phyloP scores from a whole-genome alignment of 2,888 invertebrate species.

The Melanotus villosus region DNA sequence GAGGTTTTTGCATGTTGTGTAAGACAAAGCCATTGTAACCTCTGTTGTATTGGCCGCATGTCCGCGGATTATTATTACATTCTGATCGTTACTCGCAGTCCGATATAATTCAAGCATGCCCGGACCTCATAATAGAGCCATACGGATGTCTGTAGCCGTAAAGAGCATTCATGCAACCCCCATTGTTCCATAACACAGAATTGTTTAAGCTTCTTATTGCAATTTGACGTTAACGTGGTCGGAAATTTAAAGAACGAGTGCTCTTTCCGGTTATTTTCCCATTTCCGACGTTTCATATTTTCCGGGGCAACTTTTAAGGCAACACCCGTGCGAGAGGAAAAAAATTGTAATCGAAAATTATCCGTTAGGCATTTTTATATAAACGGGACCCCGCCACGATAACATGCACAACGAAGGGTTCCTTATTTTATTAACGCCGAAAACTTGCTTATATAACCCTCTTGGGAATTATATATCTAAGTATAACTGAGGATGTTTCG shows the following conservation, averaged over 20 bases:
- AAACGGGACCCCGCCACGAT: neutral
- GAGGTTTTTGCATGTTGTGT: conserved; percentile 19
- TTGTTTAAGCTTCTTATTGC: conserved; percentile 29
- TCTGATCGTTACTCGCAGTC: conserved; percentile 48
- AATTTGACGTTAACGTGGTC: conserved; percentile 14
- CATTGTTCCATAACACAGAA: conserved; percentile 33
- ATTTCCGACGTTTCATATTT: no score
- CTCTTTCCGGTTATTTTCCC: conserved; percentile 16
- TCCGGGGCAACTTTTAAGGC: no score
- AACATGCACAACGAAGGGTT: conserved; percentile 5
- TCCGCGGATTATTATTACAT: conserved; percentile 48
- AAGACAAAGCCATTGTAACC: conserved; percentile 29
- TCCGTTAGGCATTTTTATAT: conserved; percentile 9
- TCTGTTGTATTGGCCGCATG: neutral
- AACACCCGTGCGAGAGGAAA: no score
- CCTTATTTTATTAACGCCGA: conserved; percentile 52
- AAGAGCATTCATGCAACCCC: conserved; percentile 34
- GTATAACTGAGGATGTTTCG: conserved; percentile 25
- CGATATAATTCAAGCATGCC: conserved; percentile 48
- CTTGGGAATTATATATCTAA: conserved; percentile 24
- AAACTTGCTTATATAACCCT: conserved; percentile 41
- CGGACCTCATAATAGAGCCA: conserved; percentile 42
- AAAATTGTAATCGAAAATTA: conserved; percentile 22
- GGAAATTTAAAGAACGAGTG: conserved; percentile 12
- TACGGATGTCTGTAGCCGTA: conserved; percentile 24